Evolutionary conservation across 1,140 invertebrate species (phyloP).

Genomic region (Drosophila suzukii): DNA sequence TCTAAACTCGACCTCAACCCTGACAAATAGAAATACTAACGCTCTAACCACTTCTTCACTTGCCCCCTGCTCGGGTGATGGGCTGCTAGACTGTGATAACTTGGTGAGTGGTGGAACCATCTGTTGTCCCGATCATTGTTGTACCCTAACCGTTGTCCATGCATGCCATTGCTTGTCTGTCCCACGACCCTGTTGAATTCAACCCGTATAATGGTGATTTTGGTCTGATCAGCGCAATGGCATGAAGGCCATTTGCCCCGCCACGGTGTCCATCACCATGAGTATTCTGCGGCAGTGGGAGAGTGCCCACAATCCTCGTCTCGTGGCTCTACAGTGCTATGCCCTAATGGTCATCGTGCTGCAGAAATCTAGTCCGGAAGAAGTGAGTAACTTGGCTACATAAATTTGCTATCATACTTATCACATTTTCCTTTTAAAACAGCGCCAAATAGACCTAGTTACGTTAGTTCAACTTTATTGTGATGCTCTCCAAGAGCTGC

Average conservation of each 20-base stretch:
- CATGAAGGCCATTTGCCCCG: conserved; percentile 87
- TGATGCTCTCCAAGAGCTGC: conserved; percentile 81
- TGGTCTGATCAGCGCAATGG: conserved; percentile 86
- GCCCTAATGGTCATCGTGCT: conserved; percentile 86
- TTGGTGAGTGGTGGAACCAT: conserved; percentile 78
- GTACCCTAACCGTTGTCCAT: conserved; percentile 49
- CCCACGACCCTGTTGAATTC: not conserved
- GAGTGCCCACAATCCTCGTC: conserved; percentile 78
- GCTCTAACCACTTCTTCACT: conserved; percentile 75
- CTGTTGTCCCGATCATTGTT: conserved; percentile 46
- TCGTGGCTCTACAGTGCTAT: conserved; percentile 86
- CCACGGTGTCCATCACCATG: conserved; percentile 87
- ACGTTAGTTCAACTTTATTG: conserved; percentile 86
- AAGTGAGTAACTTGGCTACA: conserved; percentile 83
- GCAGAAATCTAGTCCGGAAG: conserved; percentile 86
- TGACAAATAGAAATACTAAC: conserved; percentile 73
- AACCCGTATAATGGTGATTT: conserved; percentile 7
- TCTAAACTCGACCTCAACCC: conserved; percentile 58
- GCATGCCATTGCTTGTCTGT: conserved; percentile 38
- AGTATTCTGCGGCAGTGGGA: conserved; percentile 84
- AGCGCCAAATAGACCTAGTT: conserved; percentile 87
- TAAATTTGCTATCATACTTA: not conserved
- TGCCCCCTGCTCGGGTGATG: conserved; percentile 75
- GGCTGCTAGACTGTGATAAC: conserved; percentile 83
- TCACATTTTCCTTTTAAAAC: not conserved